Conservation (phyloP, 2,113 vertebrate species). For the Oryzias woworae region DNA sequence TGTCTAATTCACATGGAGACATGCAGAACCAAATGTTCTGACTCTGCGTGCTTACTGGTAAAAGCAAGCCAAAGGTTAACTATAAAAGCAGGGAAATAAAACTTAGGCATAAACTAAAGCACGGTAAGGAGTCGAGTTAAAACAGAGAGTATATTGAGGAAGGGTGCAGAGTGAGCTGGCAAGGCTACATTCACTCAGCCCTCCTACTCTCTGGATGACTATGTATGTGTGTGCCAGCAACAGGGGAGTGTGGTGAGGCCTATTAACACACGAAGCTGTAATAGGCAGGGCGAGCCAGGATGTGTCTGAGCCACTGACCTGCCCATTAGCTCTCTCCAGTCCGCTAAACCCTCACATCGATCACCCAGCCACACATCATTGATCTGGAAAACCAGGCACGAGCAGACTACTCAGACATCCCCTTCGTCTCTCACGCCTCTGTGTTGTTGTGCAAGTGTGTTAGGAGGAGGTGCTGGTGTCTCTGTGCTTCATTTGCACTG, state of each 20-base stretch:
- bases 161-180: conserved; percentile 31
- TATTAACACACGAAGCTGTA: conserved; percentile 79
- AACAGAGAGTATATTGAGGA: conserved; percentile 19
- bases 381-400: conserved; percentile 85
- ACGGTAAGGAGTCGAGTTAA: conserved; percentile 18
- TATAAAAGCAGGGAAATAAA: conserved; percentile 20
- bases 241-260: conserved; percentile 65
- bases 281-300: conserved; percentile 73
- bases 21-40: conserved; percentile 31
- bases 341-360: conserved; percentile 79
- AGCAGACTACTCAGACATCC: conserved; percentile 78
- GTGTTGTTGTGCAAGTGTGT: conserved; percentile 19
- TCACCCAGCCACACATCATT: conserved; percentile 81
- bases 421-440: conserved; percentile 48
- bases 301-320: conserved; percentile 64
- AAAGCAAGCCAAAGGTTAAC: conserved; percentile 8
- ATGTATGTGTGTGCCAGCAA: conserved; percentile 52
- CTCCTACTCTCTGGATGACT: conserved; percentile 19
- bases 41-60: conserved; percentile 23
- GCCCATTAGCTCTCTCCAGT: conserved; percentile 72
- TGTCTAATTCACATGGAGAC: conserved; percentile 21
- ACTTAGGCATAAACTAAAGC: conserved; percentile 4
- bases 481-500: conserved; percentile 1
- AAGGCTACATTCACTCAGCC: conserved; percentile 38
- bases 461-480: conserved; percentile 12